phyloP scores from a whole-genome alignment of 1,140 invertebrate species.

The Drosophila prosaltans region DNA sequence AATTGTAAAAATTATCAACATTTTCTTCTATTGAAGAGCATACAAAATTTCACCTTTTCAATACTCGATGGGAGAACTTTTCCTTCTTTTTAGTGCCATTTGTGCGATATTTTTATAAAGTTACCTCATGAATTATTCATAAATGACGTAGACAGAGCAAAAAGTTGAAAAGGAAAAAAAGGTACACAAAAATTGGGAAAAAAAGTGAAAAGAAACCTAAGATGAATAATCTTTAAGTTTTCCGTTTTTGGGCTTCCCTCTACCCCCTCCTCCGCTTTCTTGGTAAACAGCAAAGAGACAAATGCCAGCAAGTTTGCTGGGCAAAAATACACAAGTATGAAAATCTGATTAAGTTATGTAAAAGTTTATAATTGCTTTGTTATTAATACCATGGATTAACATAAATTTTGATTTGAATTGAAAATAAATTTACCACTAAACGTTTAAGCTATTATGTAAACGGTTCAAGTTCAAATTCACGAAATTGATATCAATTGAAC shows the following conservation, averaged over 20 bases:
- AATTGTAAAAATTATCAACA: no score
- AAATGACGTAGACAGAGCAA: slow-evolving; percentile 50
- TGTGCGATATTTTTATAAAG: slow-evolving; percentile 63
- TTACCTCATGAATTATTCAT: slow-evolving; percentile 71
- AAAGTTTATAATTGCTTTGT: slow-evolving; percentile 68
- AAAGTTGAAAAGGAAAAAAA: slow-evolving; percentile 27
- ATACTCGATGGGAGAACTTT: slow-evolving; percentile 40
- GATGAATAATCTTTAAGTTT: slow-evolving; percentile 50
- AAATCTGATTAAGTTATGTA: slow-evolving; percentile 63
- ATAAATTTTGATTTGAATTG: slow-evolving; percentile 49
- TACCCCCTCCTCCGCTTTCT: neutral
- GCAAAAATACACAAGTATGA: slow-evolving; percentile 21
- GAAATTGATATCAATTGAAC: slow-evolving; percentile 23
- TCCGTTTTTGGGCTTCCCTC: neutral
- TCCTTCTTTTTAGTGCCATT: slow-evolving; percentile 50
- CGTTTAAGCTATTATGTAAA: slow-evolving; percentile 30
- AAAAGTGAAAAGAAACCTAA: slow-evolving; percentile 28
- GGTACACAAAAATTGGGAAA: slow-evolving; percentile 12
- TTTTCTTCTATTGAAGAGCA: slow-evolving; percentile 22
- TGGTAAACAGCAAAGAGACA: slow-evolving; percentile 17
- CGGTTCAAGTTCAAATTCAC: slow-evolving; percentile 26
- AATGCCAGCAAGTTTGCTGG: slow-evolving; percentile 15
- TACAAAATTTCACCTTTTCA: slow-evolving; percentile 45
- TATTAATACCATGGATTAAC: slow-evolving; percentile 63
- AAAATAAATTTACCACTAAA: slow-evolving; percentile 34